Conservation (phyloP, 2,888 invertebrate species). For the Rutpela maculata region DNA sequence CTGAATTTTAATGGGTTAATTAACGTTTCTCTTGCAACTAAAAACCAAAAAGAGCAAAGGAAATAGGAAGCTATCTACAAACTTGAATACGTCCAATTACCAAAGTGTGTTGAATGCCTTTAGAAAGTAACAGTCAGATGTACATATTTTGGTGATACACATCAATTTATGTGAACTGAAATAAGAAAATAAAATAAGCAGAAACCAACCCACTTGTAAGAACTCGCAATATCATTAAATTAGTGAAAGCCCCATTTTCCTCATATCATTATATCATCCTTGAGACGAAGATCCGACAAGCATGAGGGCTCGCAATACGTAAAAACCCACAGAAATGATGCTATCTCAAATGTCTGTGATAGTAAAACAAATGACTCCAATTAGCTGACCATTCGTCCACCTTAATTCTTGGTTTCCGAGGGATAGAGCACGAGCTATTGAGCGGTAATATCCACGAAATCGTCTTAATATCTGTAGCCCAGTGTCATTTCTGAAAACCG, state of each 20-base stretch:
- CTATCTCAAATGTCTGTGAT: slow-evolving; percentile 63
- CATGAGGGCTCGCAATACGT: slow-evolving; percentile 52
- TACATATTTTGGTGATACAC: slow-evolving; percentile 8
- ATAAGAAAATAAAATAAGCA: neutral
- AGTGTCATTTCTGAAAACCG: slow-evolving; percentile 19
- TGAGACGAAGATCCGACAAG: slow-evolving; percentile 16
- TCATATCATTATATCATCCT: slow-evolving; percentile 27
- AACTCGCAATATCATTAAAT: slow-evolving; percentile 34
- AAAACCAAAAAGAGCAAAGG: neutral
- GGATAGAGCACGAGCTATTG: slow-evolving; percentile 21
- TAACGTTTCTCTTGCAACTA: slow-evolving; percentile 8
- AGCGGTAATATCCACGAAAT: slow-evolving; percentile 10
- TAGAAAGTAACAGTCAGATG: neutral
- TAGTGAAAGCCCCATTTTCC: slow-evolving; percentile 34
- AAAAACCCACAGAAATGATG: slow-evolving; percentile 55
- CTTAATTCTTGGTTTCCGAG: slow-evolving; percentile 62
- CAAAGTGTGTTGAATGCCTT: slow-evolving; percentile 17
- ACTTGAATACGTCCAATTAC: slow-evolving; percentile 28
- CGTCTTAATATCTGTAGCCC: slow-evolving; percentile 14
- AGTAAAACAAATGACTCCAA: slow-evolving; percentile 69
- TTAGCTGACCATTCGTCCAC: slow-evolving; percentile 71
- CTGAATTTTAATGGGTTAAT: slow-evolving; percentile 24
- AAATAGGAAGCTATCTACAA: neutral
- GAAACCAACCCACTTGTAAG: neutral
- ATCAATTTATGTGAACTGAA: slow-evolving; percentile 16